Conservation (phyloP, 2,888 invertebrate genomes). For the Petrophora chlorosata region DNA sequence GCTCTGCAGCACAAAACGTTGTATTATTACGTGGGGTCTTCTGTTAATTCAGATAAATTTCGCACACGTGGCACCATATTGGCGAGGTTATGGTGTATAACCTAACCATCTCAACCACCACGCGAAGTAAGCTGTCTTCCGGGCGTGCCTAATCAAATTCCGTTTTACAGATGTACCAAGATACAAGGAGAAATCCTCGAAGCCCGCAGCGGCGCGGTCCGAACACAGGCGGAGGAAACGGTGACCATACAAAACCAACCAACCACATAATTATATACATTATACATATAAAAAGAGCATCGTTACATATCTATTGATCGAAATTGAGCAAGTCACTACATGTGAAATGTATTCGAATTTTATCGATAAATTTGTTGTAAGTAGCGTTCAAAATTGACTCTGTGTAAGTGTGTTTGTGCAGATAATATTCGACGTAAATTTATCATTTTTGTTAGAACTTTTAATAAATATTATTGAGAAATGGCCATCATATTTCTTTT, state of each 20-base stretch:
- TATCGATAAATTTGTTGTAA: slow-evolving; percentile 5
- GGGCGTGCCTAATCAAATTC: slow-evolving; percentile 10
- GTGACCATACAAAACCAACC: slow-evolving; percentile 38
- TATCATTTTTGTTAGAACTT: slow-evolving; percentile 30
- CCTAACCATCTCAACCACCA: no score
- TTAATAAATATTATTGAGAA: no score
- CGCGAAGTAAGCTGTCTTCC: no score
- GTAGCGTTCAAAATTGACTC: slow-evolving; percentile 3
- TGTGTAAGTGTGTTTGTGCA: slow-evolving; percentile 7
- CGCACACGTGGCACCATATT: no score
- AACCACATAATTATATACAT: slow-evolving; percentile 12
- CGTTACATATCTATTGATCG: no score
- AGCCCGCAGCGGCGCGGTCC: slow-evolving; percentile 66
- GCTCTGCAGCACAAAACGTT: no score
- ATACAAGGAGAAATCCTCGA: slow-evolving; percentile 69
- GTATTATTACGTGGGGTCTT: no score
- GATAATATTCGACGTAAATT: no score
- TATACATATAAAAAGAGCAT: no score
- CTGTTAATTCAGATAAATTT: no score
- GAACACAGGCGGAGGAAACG: slow-evolving; percentile 74
- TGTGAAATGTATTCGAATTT: background rate
- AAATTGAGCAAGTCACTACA: slow-evolving; percentile 8
- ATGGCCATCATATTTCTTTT: no score
- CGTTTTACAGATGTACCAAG: slow-evolving; percentile 63
- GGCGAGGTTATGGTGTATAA: no score